These are phyloP conservation scores for Chiridota heheva DNA, from an alignment of 35 echinoderm and acorn worm species.

Conservation along the genomic window DNA sequence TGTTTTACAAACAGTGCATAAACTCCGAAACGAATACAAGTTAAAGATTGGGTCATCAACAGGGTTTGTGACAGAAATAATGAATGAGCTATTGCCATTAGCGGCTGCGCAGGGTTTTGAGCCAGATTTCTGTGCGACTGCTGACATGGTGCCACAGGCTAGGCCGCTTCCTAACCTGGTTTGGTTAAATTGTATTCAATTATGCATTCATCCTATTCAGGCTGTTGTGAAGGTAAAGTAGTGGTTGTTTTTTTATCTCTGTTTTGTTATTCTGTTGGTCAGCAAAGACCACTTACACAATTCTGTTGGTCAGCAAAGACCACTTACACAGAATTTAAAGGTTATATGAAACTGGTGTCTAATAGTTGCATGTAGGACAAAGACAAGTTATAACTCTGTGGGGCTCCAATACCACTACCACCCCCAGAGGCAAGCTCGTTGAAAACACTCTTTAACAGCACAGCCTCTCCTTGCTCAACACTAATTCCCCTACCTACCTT, in stretches of 20 bases:
- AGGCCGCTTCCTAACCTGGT: slow-evolving; percentile 83
- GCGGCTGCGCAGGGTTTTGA: slow-evolving; percentile 67
- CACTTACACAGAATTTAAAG: background rate
- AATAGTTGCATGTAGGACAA: too few relatives aligned
- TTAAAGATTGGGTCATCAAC: slow-evolving; percentile 85
- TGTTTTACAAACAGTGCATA: slow-evolving; percentile 46
- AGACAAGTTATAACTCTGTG: too few relatives aligned
- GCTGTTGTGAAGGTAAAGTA: slow-evolving; percentile 77
- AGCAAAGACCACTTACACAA: background rate
- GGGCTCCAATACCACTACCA: too few relatives aligned
- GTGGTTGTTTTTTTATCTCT: background rate
- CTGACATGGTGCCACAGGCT: slow-evolving; percentile 62
- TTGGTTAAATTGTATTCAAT: slow-evolving; percentile 71
- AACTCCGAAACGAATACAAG: slow-evolving; percentile 48
- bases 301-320: background rate
- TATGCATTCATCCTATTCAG: slow-evolving; percentile 74
- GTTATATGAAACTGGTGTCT: too few relatives aligned
- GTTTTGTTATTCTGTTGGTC: background rate
- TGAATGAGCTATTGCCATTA: slow-evolving; percentile 60
- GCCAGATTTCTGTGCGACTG: slow-evolving; percentile 71
- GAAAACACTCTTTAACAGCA: too few relatives aligned
- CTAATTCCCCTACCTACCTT: too few relatives aligned
- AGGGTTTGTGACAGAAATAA: slow-evolving; percentile 71
- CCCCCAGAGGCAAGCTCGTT: too few relatives aligned
- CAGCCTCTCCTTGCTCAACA: too few relatives aligned